phyloP scores from a whole-genome alignment of 2,888 invertebrate species.

The Lobophora halterata region DNA sequence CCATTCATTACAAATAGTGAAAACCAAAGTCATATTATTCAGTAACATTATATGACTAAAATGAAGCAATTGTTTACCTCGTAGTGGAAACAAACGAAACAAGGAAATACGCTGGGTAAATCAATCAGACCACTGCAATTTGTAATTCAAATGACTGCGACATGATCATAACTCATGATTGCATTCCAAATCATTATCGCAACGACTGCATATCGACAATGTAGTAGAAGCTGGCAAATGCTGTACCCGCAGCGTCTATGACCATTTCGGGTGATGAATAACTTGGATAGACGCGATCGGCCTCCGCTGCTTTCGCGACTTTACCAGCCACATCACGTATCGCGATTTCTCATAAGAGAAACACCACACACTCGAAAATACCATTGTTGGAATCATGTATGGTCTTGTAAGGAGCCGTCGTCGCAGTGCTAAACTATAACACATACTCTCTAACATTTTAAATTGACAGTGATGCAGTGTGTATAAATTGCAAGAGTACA shows the following conservation, averaged over 20 bases:
- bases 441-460: conserved; percentile 1
- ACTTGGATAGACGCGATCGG: conserved; percentile 49
- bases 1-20: too few relatives aligned
- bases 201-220: conserved; percentile 32
- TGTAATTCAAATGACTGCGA: conserved; percentile 23
- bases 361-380: conserved; percentile 50
- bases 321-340: conserved; percentile 57
- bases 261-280: conserved; percentile 52
- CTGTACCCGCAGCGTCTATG: conserved; percentile 42
- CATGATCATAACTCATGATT: conserved; percentile 21
- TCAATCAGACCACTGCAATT: conserved; percentile 18
- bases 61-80: background rate
- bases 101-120: conserved; percentile 12
- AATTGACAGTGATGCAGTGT: conserved; percentile 7
- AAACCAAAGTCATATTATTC: too few relatives aligned
- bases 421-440: conserved; percentile 15
- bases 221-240: conserved; percentile 8
- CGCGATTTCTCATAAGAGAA: conserved; percentile 49
- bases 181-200: conserved; percentile 18
- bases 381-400: conserved; percentile 47
- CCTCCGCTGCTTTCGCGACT: conserved; percentile 44
- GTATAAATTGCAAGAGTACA: conserved; percentile 11
- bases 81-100: conserved; percentile 1
- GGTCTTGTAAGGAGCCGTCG: conserved; percentile 28
- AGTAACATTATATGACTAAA: too few relatives aligned